Evolutionary conservation across 2,797 vertebrate species (phyloP), one percentile per base, ranked within the genome.

Genomic region (Tinamus major): DNA sequence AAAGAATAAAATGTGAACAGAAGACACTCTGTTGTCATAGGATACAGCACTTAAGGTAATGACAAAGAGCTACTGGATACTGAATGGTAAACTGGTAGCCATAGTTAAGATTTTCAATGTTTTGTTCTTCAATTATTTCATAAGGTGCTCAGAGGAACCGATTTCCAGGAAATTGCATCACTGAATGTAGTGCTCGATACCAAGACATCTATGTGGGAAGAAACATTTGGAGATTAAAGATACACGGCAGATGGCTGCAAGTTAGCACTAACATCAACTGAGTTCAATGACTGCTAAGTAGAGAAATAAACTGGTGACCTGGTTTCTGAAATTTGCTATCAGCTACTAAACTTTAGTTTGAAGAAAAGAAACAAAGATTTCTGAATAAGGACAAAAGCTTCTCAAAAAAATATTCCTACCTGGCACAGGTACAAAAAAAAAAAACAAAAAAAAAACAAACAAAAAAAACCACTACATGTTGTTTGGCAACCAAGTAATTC

Each of bases 261-360:
- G 92, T 86, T 75, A 95, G 92, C 75, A 72, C 35, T 23, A 94
- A 63, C 63, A 93, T 91, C 89, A 93, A 69, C 63, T 87, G 77
- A 86, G 88, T 95, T 89, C 51, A 63, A 58, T 67, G 63, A 71
- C 72, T 87, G 90, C 74, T 85, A 70, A 90, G 70, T 24, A 61
- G 44, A 95, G 69, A 94, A 87, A 74, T 67, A 75, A 61, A 64
- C n/a, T 35, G 17, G 37, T 81, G 62, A 61, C 41, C 61, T n/a
- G 8, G 13, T 75, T 87, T 68, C 79, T 87, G 64, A 95, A 74
- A 75, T 81, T 85, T 49, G n/a, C 11, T 71, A 44, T 79, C n/a
- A 67, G 75, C 33, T 90, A 42, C 17, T 59, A 24, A 78, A 64
- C 41, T 85, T 33, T 80, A 20, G 1, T 18, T 7, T 61, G 35